phyloP scores from a whole-genome alignment of 2,888 invertebrate species.

The Hirtodrosophila confusa region DNA sequence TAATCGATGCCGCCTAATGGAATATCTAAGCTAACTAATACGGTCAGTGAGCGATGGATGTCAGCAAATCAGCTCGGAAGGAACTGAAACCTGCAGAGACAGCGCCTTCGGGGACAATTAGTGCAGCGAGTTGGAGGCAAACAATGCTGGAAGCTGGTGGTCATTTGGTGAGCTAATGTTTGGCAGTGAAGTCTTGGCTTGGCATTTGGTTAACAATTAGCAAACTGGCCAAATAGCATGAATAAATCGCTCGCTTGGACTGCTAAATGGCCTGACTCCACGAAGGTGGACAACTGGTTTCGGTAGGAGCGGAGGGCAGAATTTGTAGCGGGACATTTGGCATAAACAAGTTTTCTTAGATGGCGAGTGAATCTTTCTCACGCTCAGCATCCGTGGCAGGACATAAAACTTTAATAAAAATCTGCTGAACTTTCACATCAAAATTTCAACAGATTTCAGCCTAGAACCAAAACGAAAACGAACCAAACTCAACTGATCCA shows the following conservation, averaged over 20 bases:
- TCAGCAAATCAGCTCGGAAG: constrained; percentile 7
- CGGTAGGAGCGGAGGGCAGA: constrained; percentile 18
- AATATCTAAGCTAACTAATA: constrained; percentile 79
- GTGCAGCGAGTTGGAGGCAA: constrained; percentile 54
- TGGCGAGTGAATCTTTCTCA: constrained; percentile 61
- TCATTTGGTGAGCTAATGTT: constrained; percentile 73
- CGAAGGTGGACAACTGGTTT: constrained; percentile 44
- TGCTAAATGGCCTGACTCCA: constrained; percentile 54
- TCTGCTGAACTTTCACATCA: constrained; percentile 76
- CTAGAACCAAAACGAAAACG: constrained; percentile 33
- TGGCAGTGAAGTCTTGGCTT: constrained; percentile 44
- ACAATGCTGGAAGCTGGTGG: constrained; percentile 58
- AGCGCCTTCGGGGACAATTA: constrained; percentile 60
- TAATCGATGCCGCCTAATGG: constrained; percentile 76
- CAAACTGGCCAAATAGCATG: constrained; percentile 69
- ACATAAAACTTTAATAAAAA: constrained; percentile 73
- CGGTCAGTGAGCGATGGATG: constrained; percentile 24
- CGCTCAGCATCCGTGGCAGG: constrained; percentile 71
- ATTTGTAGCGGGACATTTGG: constrained; percentile 61
- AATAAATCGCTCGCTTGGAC: constrained; percentile 58
- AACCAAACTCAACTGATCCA: constrained; percentile 20
- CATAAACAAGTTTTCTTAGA: constrained; percentile 58
- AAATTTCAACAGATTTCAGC: constrained; percentile 75
- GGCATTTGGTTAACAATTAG: constrained; percentile 71
- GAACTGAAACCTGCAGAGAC: neutral